Evolutionary conservation across 2,888 invertebrate genomes (phyloP).

Genomic region (Slavum lentiscoides): DNA sequence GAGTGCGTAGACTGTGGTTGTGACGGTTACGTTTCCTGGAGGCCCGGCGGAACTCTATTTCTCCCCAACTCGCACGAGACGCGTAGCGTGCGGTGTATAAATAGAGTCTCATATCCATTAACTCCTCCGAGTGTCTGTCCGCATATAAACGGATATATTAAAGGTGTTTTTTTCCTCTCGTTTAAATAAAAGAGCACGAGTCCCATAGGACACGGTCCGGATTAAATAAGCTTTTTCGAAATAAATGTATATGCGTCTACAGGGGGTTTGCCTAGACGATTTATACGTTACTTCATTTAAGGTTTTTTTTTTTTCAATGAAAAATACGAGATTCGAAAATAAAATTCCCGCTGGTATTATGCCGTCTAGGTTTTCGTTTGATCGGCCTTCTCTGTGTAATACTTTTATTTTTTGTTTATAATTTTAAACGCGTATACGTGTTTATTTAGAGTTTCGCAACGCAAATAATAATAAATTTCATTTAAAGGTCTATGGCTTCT

Average conservation of each 20-base stretch:
- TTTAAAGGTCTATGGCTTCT: not conserved
- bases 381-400: not conserved
- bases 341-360: conserved; percentile 7
- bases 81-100: conserved; percentile 22
- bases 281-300: conserved; percentile 41
- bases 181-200: conserved; percentile 51
- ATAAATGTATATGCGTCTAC: conserved; percentile 30
- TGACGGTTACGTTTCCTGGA: conserved; percentile 50
- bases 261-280: conserved; percentile 36
- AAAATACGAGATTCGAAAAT: conserved; percentile 30
- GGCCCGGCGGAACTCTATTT: conserved; percentile 26
- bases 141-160: conserved; percentile 53
- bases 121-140: conserved; percentile 49
- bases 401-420: conserved; percentile 3
- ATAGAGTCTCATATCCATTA: conserved; percentile 44
- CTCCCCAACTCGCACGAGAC: conserved; percentile 18
- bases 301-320: conserved; percentile 32
- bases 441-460: not conserved
- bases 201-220: conserved; percentile 43
- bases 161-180: conserved; percentile 42
- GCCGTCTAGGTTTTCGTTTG: not conserved
- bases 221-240: conserved; percentile 49
- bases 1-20: conserved; percentile 28
- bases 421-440: not conserved
- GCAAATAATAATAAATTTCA: not conserved